Evolutionary conservation across 2,113 vertebrate genomes (phyloP).

Genomic region (Xiphorhynchus elegans): DNA sequence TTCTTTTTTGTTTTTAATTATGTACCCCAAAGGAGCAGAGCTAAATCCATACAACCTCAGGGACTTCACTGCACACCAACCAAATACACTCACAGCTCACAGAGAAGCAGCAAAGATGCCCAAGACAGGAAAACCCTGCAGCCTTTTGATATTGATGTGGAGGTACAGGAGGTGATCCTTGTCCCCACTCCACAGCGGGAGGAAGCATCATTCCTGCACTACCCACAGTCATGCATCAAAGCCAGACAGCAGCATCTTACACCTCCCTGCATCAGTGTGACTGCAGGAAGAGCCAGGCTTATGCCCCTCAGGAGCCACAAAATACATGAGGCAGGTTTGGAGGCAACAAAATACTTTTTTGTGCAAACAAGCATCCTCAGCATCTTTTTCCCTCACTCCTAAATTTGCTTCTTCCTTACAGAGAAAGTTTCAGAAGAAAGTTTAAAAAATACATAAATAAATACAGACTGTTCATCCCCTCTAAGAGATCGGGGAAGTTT

Average conservation of each 20-base stretch:
- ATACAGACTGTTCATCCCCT: background rate
- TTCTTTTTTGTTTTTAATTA: background rate
- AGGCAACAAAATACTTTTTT: background rate
- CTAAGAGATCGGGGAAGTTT: background rate
- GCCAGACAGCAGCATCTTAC: background rate
- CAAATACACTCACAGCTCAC: background rate
- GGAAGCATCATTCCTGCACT: background rate
- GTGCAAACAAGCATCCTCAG: background rate
- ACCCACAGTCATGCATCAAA: background rate
- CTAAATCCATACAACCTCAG: background rate
- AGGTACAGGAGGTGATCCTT: rapidly evolving
- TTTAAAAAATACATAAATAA: background rate
- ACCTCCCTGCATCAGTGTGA: background rate
- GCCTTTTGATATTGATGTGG: background rate
- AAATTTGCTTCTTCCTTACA: background rate
- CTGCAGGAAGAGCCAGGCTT: rapidly evolving
- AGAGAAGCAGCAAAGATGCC: background rate
- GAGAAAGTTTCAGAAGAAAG: background rate
- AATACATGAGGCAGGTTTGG: background rate
- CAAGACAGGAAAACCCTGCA: background rate
- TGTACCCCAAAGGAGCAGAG: background rate
- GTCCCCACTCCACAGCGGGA: background rate
- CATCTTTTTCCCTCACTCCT: background rate
- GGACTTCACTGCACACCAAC: background rate
- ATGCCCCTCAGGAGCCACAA: background rate